Conservation (phyloP, 2,888 invertebrate species). For the Mythimna albipuncta region DNA sequence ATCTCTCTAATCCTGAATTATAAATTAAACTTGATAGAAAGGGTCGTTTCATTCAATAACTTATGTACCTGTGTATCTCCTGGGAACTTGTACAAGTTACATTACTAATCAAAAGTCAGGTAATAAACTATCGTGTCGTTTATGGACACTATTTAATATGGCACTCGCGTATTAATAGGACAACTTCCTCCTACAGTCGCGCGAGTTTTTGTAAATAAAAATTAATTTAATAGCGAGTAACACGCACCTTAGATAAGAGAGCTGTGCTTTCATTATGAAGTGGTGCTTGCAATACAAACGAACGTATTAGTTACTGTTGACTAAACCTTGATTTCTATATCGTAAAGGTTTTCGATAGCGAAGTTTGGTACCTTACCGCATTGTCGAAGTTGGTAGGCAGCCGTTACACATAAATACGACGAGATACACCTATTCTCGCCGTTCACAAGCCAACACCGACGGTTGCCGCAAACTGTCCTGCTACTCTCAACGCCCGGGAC, state of each 20-base stretch:
- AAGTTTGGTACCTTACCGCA: neutral
- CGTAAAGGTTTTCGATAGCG: neutral
- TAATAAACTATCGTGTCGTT: slow-evolving; percentile 36
- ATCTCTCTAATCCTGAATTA: slow-evolving; percentile 1
- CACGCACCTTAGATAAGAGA: slow-evolving; percentile 16
- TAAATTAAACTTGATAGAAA: slow-evolving; percentile 2
- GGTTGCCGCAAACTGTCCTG: too few relatives aligned
- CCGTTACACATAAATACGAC: too few relatives aligned
- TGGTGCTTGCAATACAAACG: slow-evolving; percentile 7
- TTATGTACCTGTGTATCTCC: slow-evolving; percentile 1
- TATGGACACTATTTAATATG: slow-evolving; percentile 29
- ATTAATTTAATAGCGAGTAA: slow-evolving; percentile 24
- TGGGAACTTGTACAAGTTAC: slow-evolving; percentile 9
- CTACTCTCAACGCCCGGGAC: too few relatives aligned
- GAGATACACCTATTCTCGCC: too few relatives aligned
- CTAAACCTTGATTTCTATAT: neutral
- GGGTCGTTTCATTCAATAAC: slow-evolving; percentile 18
- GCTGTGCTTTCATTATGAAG: slow-evolving; percentile 3
- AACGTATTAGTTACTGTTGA: neutral
- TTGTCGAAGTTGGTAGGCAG: neutral
- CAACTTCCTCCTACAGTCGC: slow-evolving; percentile 26
- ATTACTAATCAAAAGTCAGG: slow-evolving; percentile 19
- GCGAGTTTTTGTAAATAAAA: slow-evolving; percentile 36
- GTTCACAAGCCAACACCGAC: too few relatives aligned
- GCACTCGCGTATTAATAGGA: slow-evolving; percentile 14